phyloP scores from a whole-genome alignment of 1,140 invertebrate genomes.

The Musca domestica region DNA sequence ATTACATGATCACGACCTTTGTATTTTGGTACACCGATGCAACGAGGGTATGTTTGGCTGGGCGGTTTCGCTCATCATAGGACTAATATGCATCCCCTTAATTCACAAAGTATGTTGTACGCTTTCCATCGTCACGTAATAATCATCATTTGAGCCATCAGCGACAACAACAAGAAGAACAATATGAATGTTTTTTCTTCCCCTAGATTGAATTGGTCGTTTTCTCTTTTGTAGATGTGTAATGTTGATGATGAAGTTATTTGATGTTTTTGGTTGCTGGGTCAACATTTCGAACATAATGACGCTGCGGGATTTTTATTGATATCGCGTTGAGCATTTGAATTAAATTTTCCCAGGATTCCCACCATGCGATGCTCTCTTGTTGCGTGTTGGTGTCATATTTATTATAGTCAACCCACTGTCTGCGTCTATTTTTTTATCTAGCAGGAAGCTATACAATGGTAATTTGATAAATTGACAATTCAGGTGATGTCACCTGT shows the following conservation, averaged over 20 bases:
- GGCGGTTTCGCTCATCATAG: too few species aligned
- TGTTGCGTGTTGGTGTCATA: constrained; percentile 1
- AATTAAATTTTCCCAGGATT: constrained; percentile 16
- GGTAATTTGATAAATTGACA: constrained; percentile 1
- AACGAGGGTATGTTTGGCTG: too few species aligned
- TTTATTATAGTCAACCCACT: constrained; percentile 1
- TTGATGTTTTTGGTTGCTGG: constrained; percentile 8
- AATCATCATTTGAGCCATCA: too few species aligned
- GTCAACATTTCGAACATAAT: neutral
- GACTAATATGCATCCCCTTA: too few species aligned
- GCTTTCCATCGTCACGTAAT: too few species aligned
- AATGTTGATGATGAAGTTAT: constrained; percentile 13
- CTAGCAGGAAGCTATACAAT: neutral
- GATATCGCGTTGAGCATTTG: neutral
- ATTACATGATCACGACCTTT: constrained; percentile 22
- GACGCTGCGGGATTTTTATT: constrained; percentile 19
- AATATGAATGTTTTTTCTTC: too few species aligned
- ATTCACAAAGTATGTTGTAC: too few species aligned
- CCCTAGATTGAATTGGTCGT: too few species aligned
- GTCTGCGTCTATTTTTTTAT: too few species aligned
- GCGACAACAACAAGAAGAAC: too few species aligned
- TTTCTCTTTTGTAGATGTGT: neutral
- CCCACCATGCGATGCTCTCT: constrained; percentile 7
- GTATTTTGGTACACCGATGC: neutral
- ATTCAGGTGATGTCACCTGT: constrained; percentile 15